phyloP scores from a whole-genome alignment of 2,888 invertebrate species.

The Ornithoptera alexandrae region DNA sequence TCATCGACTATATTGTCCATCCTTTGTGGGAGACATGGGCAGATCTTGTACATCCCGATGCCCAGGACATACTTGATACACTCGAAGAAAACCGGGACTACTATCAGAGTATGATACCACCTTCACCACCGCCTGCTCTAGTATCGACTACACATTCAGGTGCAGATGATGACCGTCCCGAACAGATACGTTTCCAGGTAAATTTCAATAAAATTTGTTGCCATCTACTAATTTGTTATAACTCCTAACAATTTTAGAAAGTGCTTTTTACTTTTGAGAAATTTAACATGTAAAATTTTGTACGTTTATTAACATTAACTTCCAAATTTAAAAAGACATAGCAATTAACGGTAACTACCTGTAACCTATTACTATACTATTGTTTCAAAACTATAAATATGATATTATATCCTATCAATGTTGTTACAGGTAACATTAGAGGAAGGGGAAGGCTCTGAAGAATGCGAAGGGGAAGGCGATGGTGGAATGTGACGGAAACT shows the following conservation, averaged over 20 bases:
- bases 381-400: background rate
- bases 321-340: background rate
- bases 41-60: conserved; percentile 98
- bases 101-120: conserved; percentile 97
- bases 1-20: conserved; percentile 99
- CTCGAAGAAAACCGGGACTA: conserved; percentile 99
- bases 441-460: conserved; percentile 87
- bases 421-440: conserved; percentile 88
- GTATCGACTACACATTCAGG: conserved; percentile 70
- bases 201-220: background rate
- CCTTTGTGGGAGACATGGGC: conserved; percentile 99
- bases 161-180: conserved; percentile 81
- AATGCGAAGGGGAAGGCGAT: conserved; percentile 77
- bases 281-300: background rate
- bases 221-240: too few species aligned
- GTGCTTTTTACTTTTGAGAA: too few species aligned
- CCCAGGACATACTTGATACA: conserved; percentile 98
- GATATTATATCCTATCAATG: background rate
- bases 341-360: background rate
- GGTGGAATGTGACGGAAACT: conserved; percentile 96
- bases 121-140: conserved; percentile 88
- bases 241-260: too few species aligned
- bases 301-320: background rate
- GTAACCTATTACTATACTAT: background rate
- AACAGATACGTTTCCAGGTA: conserved; percentile 87